phyloP scores from a whole-genome alignment of 1,140 invertebrate genomes.

The Chymomyza costata region DNA sequence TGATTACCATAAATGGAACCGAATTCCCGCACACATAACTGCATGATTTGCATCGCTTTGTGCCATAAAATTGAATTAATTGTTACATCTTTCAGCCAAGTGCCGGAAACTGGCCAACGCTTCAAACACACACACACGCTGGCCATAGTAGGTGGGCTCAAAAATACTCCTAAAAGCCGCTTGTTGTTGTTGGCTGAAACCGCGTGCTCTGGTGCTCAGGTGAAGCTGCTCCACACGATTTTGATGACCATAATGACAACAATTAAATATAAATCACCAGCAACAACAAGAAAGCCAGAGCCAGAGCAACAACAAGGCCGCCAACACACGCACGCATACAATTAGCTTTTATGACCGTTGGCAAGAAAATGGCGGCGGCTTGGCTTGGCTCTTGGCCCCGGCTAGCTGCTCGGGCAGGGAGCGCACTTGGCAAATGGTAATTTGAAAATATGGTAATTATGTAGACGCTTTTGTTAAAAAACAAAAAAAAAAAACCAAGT shows the following conservation, averaged over 20 bases:
- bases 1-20: conserved; percentile 23
- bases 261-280: conserved; percentile 72
- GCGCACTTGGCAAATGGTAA: conserved; percentile 60
- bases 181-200: conserved; percentile 6
- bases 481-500: conserved; percentile 14
- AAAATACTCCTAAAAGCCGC: conserved; percentile 1
- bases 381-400: conserved; percentile 18
- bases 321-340: conserved; percentile 53
- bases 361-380: conserved; percentile 28
- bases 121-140: neutral
- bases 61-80: conserved; percentile 28
- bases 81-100: no score
- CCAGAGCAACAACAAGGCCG: conserved; percentile 31
- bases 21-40: conserved; percentile 22
- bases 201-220: conserved; percentile 11
- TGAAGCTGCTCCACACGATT: conserved; percentile 38
- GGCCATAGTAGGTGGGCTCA: no score
- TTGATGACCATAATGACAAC: conserved; percentile 71
- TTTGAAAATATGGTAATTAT: conserved; percentile 74
- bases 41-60: neutral
- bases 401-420: conserved; percentile 3
- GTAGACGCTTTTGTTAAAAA: conserved; percentile 38
- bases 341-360: conserved; percentile 65
- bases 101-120: neutral
- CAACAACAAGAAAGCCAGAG: neutral